phyloP scores from a whole-genome alignment of 2,797 vertebrate genomes.

The Tokudaia muenninki region DNA sequence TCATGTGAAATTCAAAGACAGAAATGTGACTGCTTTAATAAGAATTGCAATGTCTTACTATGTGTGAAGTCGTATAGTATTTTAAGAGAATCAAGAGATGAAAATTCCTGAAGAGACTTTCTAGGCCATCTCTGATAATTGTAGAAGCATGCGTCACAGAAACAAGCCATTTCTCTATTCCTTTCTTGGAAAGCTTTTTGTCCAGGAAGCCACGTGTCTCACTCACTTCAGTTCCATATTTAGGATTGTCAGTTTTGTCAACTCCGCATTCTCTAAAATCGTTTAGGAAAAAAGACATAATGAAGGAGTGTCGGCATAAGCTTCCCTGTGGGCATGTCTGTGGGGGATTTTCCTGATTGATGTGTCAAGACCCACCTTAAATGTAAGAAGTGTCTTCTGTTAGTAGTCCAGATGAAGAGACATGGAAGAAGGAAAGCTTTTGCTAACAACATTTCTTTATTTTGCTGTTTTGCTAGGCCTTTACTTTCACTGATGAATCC shows the following conservation, averaged over 20 bases:
- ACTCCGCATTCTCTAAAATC: neutral
- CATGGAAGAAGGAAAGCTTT: neutral
- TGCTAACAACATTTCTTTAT: neutral
- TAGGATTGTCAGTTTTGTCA: neutral
- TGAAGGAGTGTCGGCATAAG: neutral
- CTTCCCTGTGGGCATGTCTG: neutral
- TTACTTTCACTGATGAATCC: neutral
- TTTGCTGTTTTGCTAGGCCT: neutral
- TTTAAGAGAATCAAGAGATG: neutral
- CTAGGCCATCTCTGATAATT: neutral
- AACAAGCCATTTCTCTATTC: neutral
- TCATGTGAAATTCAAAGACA: slow-evolving; percentile 3
- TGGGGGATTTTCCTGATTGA: neutral
- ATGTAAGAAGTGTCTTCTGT: neutral
- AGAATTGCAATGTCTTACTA: neutral
- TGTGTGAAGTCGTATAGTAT: neutral
- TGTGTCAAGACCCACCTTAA: neutral
- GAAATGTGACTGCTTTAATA: slow-evolving; percentile 14
- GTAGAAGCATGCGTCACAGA: neutral
- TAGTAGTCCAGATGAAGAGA: neutral
- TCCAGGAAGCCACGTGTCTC: neutral
- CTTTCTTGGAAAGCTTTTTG: neutral
- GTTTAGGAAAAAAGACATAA: neutral
- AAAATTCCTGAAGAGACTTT: neutral
- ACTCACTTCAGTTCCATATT: neutral